Percentiles rank a stretch among this genome's conserved stretches.
Evolutionary conservation across 2,888 invertebrate genomes (phyloP).

Genomic region (Microctonus hyperodae): DNA sequence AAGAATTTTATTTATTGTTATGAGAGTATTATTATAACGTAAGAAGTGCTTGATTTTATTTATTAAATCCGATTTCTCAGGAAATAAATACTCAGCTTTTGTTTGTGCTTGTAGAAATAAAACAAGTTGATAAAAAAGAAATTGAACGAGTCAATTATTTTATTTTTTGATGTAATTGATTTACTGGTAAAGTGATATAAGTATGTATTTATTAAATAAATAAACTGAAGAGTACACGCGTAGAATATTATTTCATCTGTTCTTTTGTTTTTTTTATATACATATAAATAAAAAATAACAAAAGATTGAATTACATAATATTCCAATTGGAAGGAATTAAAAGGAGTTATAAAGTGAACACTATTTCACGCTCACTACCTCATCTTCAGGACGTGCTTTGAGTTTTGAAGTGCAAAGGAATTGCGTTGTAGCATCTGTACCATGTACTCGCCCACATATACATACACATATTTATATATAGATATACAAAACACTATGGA

Average conservation of each 20-base stretch:
- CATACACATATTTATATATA: not conserved
- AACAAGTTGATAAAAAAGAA: no score
- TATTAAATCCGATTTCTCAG: not conserved
- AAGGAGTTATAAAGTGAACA: constrained; percentile 1
- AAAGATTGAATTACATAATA: not conserved
- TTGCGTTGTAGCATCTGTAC: not conserved
- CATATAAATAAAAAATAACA: no score
- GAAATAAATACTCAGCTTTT: no score
- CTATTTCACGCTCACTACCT: constrained; percentile 2
- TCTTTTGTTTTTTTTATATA: not conserved
- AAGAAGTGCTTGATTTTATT: no score
- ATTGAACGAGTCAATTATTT: not conserved
- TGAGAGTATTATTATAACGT: no score
- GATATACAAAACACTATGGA: not conserved
- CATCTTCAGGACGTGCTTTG: constrained; percentile 16
- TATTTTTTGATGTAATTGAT: not conserved
- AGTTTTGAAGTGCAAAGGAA: not conserved
- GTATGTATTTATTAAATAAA: not conserved
- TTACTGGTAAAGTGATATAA: not conserved
- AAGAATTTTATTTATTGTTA: no score
- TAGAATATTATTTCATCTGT: not conserved
- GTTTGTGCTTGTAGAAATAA: no score
- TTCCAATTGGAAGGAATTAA: not conserved
- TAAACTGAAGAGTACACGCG: not conserved
- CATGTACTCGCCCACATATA: not conserved